Base-by-base conservation (phyloP, 2,888 invertebrate species). In the Thera obeliscata region DNA sequence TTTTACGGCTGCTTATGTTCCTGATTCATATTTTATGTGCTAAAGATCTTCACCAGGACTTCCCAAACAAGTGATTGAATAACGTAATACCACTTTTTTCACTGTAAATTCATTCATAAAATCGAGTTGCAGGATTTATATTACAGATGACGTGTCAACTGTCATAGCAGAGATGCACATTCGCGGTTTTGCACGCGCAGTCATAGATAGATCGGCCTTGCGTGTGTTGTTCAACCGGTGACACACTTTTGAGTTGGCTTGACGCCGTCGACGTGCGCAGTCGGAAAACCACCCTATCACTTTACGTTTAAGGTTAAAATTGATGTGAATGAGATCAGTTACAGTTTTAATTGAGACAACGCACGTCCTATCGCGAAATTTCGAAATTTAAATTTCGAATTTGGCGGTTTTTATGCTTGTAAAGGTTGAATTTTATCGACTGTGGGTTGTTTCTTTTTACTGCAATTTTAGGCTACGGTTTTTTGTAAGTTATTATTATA, bases 201-300 rank as follows among this genome's bases (percentile, higher is more conserved):
- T 87, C 88, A 84, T 87, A 91, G 91, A 92, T 91, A 93, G 87
- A 84, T 79, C 88, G 93, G 88, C 93, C 93, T 93, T 92, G 91
- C 86, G 80, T 75, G 85, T 88, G 90, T 88, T 90, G 84, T 92
- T 93, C 92, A 93, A 92, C 92, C 87, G 81, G 87, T 93, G 93
- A 93, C 93, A 93, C 86, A 93, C 89, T 91, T 93, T 91, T 88
- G 87, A 90, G 82, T 92, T 93, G 93, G 93, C 93, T 89, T 84
- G 85, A 85, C 87, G 91, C 91, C 93, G 88, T 82, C 77, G 69
- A 58, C 46, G 67, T 68, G 56, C 75, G 72, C 87, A 84, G 74
- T 71, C 79, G 64, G 86, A 84, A 84, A 73, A 70, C 74, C 75
- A 83, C 87, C 79, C 81, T 91, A 87, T 72, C 9, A 0, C 36